Conservation (phyloP, 2,113 vertebrate species). For the Reinhardtius hippoglossoides region DNA sequence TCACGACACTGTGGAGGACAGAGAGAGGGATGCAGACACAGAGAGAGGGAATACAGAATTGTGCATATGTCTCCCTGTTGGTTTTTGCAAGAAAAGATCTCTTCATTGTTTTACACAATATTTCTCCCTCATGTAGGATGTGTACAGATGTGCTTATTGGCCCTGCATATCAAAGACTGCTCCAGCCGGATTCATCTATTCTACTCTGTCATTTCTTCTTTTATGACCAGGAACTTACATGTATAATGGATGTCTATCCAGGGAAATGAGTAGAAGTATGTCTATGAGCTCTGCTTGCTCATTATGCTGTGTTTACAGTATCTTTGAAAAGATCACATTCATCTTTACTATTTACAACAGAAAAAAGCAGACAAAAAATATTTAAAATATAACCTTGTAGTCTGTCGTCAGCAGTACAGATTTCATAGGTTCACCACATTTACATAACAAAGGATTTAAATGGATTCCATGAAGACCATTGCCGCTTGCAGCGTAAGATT, state of each 20-base stretch:
- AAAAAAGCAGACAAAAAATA: not conserved
- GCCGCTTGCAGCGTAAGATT: too few species aligned
- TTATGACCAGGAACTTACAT: slow-evolving; percentile 33
- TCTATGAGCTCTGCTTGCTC: slow-evolving; percentile 43
- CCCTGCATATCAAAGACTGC: slow-evolving; percentile 42
- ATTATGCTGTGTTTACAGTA: slow-evolving; percentile 36
- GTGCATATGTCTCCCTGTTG: slow-evolving; percentile 41
- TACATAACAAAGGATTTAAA: not conserved
- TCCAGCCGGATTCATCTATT: slow-evolving; percentile 44
- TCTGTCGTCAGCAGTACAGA: not conserved
- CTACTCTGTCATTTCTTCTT: slow-evolving; percentile 30
- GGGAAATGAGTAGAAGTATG: slow-evolving; percentile 32
- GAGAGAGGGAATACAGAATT: slow-evolving; percentile 21
- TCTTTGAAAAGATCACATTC: slow-evolving; percentile 26
- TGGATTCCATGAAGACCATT: not conserved
- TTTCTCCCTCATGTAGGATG: slow-evolving; percentile 47
- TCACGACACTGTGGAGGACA: slow-evolving; percentile 61
- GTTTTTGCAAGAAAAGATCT: slow-evolving; percentile 41
- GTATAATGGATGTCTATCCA: slow-evolving; percentile 46
- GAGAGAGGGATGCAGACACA: slow-evolving; percentile 29
- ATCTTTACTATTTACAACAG: slow-evolving; percentile 1
- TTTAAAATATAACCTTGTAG: not conserved
- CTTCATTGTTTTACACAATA: slow-evolving; percentile 38
- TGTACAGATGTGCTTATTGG: slow-evolving; percentile 38
- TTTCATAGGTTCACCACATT: not conserved